Conservation (phyloP, 2,888 invertebrate species). For the Poecilobothrus nobilitatus region DNA sequence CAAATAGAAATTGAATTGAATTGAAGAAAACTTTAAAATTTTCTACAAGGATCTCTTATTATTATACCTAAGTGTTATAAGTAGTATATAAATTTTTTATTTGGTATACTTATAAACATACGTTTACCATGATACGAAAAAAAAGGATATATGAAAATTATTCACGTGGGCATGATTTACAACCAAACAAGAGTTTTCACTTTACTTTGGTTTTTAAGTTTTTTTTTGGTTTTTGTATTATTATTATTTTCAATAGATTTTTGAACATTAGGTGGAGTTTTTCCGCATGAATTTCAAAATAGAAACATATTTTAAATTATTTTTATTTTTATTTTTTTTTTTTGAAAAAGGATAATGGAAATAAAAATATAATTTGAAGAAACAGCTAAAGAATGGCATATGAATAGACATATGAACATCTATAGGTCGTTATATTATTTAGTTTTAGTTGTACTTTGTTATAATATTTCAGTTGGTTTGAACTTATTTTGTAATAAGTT, state of each 20-base stretch:
- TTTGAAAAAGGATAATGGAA: no score
- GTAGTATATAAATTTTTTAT: no score
- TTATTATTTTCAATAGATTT: slow-evolving; percentile 17
- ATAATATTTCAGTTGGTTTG: no score
- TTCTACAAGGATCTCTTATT: background rate
- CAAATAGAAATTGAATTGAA: background rate
- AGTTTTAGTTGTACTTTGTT: no score
- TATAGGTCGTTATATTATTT: no score
- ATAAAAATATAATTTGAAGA: no score
- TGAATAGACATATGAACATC: no score
- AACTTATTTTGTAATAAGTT: no score
- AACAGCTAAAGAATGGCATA: no score
- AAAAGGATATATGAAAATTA: slow-evolving; percentile 19
- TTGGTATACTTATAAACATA: no score
- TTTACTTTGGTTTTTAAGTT: slow-evolving; percentile 19
- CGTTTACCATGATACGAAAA: no score
- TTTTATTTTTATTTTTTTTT: no score
- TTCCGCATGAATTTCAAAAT: background rate
- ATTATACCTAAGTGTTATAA: background rate
- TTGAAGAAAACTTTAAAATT: background rate
- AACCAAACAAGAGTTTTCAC: slow-evolving; percentile 23
- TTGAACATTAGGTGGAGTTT: background rate
- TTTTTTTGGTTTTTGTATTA: slow-evolving; percentile 14
- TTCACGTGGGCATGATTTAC: slow-evolving; percentile 24
- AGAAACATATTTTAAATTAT: background rate